These are phyloP conservation scores for Falco concolor DNA, from an alignment of 2,797 vertebrate genomes.

Conservation along the genomic window DNA sequence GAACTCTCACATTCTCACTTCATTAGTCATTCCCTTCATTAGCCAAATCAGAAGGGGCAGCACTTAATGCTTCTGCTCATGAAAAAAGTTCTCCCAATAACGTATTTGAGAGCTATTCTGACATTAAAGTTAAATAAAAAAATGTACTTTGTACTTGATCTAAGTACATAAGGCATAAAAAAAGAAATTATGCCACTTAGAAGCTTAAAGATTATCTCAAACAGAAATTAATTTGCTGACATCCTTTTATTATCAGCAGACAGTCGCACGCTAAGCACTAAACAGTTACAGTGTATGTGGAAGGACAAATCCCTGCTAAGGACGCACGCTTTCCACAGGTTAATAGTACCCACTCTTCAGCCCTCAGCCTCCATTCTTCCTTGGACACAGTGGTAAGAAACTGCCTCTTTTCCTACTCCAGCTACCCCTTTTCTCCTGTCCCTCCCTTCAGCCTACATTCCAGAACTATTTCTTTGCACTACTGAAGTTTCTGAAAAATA, in stretches of 20 bases:
- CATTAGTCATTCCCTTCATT: neutral
- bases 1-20: neutral
- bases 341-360: neutral
- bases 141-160: neutral
- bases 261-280: neutral
- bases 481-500: neutral
- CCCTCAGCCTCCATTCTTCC: neutral
- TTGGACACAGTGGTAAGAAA: neutral
- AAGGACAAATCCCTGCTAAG: neutral
- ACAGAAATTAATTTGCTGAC: neutral
- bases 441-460: neutral
- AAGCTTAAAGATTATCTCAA: neutral
- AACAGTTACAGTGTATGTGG: accelerated
- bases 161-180: neutral
- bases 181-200: neutral
- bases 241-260: neutral
- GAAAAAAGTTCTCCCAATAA: neutral
- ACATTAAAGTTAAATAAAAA: neutral
- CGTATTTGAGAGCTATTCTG: neutral
- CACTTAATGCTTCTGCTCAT: neutral
- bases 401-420: neutral
- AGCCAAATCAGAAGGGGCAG: neutral
- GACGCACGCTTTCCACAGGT: neutral
- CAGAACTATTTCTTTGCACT: neutral
- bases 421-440: neutral